phyloP scores from a whole-genome alignment of 2,888 invertebrate genomes.

The Lysandra bellargus region DNA sequence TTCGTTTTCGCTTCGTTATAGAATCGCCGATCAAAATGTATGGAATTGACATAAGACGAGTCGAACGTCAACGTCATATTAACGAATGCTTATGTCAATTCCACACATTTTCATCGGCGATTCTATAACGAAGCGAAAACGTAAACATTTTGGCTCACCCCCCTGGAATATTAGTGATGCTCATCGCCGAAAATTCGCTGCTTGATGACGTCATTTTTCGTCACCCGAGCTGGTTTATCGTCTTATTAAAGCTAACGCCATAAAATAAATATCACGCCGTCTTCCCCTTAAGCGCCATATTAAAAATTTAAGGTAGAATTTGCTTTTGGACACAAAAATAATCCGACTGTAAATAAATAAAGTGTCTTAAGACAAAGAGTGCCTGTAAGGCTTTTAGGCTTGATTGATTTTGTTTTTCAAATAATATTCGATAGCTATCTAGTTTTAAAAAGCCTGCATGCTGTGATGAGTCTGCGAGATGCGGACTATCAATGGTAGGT shows the following conservation, averaged over 20 bases:
- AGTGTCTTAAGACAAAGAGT: neutral
- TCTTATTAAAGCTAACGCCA: constrained; percentile 59
- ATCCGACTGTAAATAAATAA: neutral
- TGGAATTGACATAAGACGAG: too few relatives aligned
- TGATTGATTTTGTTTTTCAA: neutral
- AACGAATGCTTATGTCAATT: too few relatives aligned
- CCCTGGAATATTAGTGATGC: constrained; percentile 35
- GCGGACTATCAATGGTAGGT: too few relatives aligned
- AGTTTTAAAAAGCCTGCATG: neutral
- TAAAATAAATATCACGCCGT: constrained; percentile 57
- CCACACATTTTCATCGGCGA: too few relatives aligned
- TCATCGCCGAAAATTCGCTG: constrained; percentile 53
- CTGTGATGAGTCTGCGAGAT: too few relatives aligned
- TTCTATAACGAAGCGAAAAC: too few relatives aligned
- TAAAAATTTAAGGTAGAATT: constrained; percentile 23
- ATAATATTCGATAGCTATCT: neutral
- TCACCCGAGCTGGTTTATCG: constrained; percentile 61
- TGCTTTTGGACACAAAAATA: constrained; percentile 24
- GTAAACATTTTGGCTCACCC: too few relatives aligned
- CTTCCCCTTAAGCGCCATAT: constrained; percentile 29
- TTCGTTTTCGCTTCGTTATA: too few relatives aligned
- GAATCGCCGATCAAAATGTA: too few relatives aligned
- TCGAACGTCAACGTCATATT: too few relatives aligned
- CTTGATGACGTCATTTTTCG: constrained; percentile 68
- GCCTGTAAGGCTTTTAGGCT: neutral